phyloP scores from a whole-genome alignment of 2,797 vertebrate genomes.

The Pelochelys cantorii region DNA sequence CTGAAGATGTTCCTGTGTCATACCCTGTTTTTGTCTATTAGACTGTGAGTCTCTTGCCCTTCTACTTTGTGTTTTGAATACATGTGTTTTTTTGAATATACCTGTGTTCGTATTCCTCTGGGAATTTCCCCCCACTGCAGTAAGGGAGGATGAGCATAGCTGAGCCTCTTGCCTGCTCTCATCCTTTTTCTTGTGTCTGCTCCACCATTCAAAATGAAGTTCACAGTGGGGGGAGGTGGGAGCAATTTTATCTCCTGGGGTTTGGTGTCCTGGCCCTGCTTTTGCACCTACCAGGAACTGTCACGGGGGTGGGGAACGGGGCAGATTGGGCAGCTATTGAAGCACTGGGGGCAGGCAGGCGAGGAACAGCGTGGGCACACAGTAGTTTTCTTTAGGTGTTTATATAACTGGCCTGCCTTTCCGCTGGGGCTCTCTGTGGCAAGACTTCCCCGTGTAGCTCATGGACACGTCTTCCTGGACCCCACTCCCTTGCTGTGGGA shows the following conservation, averaged over 20 bases:
- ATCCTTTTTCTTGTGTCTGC: neutral
- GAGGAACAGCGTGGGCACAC: neutral
- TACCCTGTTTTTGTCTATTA: neutral
- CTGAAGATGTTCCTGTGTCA: neutral
- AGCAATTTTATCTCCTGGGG: neutral
- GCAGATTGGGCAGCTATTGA: neutral
- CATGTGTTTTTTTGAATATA: constrained; percentile 44
- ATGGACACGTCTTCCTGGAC: neutral
- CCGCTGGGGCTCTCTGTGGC: constrained; percentile 32
- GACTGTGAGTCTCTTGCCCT: neutral
- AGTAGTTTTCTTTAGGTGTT: neutral
- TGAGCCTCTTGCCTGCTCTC: neutral
- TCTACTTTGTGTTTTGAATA: neutral
- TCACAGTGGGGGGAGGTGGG: neutral
- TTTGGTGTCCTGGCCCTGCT: neutral
- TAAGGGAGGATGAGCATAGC: neutral
- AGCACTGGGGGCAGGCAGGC: too few relatives aligned
- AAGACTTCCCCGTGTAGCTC: neutral
- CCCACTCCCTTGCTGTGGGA: neutral
- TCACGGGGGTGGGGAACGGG: neutral
- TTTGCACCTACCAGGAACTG: neutral
- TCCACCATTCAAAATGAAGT: neutral
- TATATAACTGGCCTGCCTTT: constrained; percentile 41
- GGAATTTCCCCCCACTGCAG: fast-evolving
- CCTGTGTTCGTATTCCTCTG: neutral